These are phyloP conservation scores for Scelioninae gen. 2 DNA, from an alignment of 2,888 invertebrate genomes.

Conservation along the genomic window DNA sequence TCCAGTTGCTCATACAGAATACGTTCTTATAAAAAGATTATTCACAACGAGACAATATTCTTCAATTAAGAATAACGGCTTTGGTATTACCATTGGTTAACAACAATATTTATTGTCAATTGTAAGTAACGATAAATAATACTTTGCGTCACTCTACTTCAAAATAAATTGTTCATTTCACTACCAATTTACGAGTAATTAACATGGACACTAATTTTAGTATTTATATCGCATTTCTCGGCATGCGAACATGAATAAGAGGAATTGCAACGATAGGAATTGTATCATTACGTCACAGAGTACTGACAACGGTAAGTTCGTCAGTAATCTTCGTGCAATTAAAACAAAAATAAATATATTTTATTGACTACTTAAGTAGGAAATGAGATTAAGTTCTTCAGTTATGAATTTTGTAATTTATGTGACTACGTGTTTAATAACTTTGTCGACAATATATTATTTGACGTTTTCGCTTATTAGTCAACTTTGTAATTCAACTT, in stretches of 20 bases:
- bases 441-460: not conserved
- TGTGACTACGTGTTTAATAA: not conserved
- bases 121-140: no score
- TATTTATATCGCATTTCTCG: not conserved
- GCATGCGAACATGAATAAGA: not conserved
- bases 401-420: conserved; percentile 1
- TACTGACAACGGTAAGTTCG: not conserved
- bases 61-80: no score
- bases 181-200: not conserved
- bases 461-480: not conserved
- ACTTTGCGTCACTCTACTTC: no score
- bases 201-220: not conserved
- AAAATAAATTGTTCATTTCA: no score
- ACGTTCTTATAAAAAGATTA: no score
- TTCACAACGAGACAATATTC: no score
- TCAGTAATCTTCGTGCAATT: not conserved
- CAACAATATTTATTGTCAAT: no score
- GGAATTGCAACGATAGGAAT: not conserved
- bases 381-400: not conserved
- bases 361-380: not conserved
- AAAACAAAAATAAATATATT: not conserved
- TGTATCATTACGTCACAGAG: not conserved
- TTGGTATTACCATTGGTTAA: no score
- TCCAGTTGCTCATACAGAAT: no score
- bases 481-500: not conserved